These are phyloP conservation scores for Hoplias malabaricus DNA, from an alignment of 2,113 vertebrate species.

Conservation along the genomic window DNA sequence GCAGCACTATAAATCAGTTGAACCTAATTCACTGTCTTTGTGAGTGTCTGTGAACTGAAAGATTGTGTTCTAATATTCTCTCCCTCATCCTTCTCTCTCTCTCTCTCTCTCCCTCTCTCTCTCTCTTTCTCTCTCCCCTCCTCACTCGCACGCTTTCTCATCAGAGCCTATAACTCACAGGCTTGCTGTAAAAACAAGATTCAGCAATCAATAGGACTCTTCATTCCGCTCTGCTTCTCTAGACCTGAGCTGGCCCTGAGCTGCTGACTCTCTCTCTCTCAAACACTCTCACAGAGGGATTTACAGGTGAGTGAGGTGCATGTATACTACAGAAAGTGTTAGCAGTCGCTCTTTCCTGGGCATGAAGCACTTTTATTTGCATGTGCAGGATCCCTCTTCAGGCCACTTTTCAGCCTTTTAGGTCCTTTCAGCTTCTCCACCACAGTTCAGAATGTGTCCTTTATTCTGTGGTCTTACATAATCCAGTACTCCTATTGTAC, in stretches of 20 bases:
- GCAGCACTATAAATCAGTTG: not conserved
- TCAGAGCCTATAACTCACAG: constrained; percentile 58
- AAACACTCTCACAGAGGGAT: not conserved
- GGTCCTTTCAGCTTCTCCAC: not conserved
- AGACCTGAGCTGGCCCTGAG: constrained; percentile 41
- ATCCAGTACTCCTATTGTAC: no score
- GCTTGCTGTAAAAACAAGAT: constrained; percentile 60
- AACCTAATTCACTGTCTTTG: constrained; percentile 15
- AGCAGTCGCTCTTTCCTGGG: not conserved
- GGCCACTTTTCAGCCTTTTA: not conserved
- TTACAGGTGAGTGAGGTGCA: not conserved
- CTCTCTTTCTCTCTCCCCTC: constrained; percentile 30
- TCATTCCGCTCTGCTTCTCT: constrained; percentile 50
- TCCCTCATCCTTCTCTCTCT: not conserved
- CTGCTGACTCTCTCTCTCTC: constrained; percentile 46
- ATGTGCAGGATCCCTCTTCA: not conserved
- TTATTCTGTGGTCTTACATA: no score
- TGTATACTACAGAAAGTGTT: not conserved
- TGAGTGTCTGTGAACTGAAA: constrained; percentile 2
- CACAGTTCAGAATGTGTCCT: not conserved
- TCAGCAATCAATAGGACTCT: constrained; percentile 66
- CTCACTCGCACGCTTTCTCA: not conserved
- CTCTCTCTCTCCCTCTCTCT: constrained; percentile 17
- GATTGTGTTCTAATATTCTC: constrained; percentile 27
- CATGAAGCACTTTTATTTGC: constrained; percentile 4